phyloP scores from a whole-genome alignment of 2,113 vertebrate species.

The Mirza zaza region DNA sequence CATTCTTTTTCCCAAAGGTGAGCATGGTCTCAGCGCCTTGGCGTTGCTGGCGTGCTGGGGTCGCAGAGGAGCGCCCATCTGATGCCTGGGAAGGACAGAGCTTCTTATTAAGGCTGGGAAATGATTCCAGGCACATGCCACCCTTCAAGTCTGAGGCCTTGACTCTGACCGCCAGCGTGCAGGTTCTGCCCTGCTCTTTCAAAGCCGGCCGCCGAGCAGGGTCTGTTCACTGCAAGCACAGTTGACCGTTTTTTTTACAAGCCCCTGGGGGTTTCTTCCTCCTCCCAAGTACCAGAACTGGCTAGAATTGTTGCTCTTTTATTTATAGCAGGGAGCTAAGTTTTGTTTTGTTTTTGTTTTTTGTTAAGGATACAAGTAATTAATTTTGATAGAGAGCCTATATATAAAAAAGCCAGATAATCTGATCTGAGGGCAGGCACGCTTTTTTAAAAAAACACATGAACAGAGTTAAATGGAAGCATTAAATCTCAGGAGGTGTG shows the following conservation, averaged over 20 bases:
- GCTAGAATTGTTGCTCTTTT: conserved; percentile 11
- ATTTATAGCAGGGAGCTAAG: background rate
- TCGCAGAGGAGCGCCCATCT: conserved; percentile 54
- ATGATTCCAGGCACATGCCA: background rate
- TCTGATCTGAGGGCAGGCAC: conserved; percentile 4
- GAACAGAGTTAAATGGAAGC: background rate
- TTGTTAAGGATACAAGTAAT: conserved; percentile 7
- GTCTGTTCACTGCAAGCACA: background rate
- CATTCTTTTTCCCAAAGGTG: conserved; percentile 64
- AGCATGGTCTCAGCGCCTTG: background rate
- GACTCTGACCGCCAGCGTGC: background rate
- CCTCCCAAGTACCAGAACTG: background rate
- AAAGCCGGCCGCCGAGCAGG: background rate
- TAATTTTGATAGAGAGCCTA: conserved; percentile 36
- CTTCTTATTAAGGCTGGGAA: conserved; percentile 69
- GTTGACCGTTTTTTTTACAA: background rate
- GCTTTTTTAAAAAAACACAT: background rate
- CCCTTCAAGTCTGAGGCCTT: conserved; percentile 24
- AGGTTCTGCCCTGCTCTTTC: background rate
- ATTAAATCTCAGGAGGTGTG: background rate
- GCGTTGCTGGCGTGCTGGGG: conserved; percentile 49
- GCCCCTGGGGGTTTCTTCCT: background rate
- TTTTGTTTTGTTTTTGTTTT: background rate
- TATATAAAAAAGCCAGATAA: conserved; percentile 8
- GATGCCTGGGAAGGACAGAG: conserved; percentile 45